Evolutionary conservation across 2,113 vertebrate genomes (phyloP), one percentile per base, ranked within the genome.

Genomic region (Muntiacus reevesi): DNA sequence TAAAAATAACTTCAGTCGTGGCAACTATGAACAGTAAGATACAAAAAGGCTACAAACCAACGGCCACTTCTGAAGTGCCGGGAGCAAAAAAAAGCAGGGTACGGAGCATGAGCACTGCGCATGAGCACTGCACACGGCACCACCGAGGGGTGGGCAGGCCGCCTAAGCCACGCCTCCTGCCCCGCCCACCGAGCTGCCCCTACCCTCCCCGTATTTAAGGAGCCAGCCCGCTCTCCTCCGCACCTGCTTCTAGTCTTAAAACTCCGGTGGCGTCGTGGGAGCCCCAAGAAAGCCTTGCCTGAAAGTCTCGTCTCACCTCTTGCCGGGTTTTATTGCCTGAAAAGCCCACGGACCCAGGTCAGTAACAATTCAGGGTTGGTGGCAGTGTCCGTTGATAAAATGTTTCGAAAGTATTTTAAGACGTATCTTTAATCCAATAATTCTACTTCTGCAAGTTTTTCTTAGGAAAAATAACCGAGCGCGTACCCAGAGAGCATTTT

Each of bases 211-310:
- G 1, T 14, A 40, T 27, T 36, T 55, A 55, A 55, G 81, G 52
- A 82, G 25, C 21, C 50, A 25, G 81, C 33, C 21, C 0, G 6
- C 30, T n/a, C 21, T 52, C 6, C 10, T 25, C 12, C 1, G 33
- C 33, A 27, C 81, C 13, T 27, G 52, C 6, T 40, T 3, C 52
- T 40, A 9, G 52, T 36, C 15, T 55, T 27, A 7, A 1, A 0
- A 16, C 52, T 23, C 7, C 2, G 3, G 81, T 15, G 33, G 12
- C 36, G 0, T 10, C 0, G 0, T 2, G 0, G 12, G 6, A 83
- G 21, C 21, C 2, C 23, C 2, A 4, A 9, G 33, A 36, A 55
- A 55, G 21, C 7, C 52, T 55, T 83, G 13, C 21, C 12, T 55
- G 52, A 55, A 55, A 25, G 55, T 40, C 21, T 55, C 13, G 12